Percentiles rank a stretch among this genome's conserved stretches.
phyloP scores from a whole-genome alignment of 2,113 vertebrate genomes.

The Acanthochromis polyacanthus region DNA sequence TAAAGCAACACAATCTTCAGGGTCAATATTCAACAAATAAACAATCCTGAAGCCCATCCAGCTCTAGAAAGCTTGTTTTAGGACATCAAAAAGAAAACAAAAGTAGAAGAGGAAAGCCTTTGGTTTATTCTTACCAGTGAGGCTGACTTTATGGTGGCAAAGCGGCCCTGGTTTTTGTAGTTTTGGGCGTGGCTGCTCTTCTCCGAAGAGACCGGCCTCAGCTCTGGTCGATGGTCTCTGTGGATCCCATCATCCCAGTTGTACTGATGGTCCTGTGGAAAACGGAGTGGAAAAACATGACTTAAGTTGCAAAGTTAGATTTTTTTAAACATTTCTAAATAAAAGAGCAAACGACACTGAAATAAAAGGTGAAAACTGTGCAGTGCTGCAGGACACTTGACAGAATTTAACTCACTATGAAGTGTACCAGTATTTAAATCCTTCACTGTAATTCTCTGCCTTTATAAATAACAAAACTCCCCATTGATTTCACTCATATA shows the following conservation, averaged over 20 bases:
- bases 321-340: background rate
- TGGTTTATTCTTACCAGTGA: constrained; percentile 90
- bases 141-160: constrained; percentile 98
- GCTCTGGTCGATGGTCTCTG: constrained; percentile 93
- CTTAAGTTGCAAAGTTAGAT: background rate
- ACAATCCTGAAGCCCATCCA: background rate
- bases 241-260: constrained; percentile 96
- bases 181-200: constrained; percentile 94
- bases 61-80: background rate
- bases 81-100: background rate
- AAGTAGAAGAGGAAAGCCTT: background rate
- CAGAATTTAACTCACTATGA: constrained; percentile 3
- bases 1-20: background rate
- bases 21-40: background rate
- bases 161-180: constrained; percentile 96
- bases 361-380: background rate
- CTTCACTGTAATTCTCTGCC: background rate
- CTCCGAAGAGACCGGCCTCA: constrained; percentile 91
- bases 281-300: constrained; percentile 18
- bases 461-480: constrained; percentile 21
- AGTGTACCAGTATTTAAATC: constrained; percentile 16
- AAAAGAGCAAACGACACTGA: background rate
- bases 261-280: constrained; percentile 93
- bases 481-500: background rate
- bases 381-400: background rate